phyloP scores from a whole-genome alignment of 2,113 vertebrate species.

The Hipposideros armiger region DNA sequence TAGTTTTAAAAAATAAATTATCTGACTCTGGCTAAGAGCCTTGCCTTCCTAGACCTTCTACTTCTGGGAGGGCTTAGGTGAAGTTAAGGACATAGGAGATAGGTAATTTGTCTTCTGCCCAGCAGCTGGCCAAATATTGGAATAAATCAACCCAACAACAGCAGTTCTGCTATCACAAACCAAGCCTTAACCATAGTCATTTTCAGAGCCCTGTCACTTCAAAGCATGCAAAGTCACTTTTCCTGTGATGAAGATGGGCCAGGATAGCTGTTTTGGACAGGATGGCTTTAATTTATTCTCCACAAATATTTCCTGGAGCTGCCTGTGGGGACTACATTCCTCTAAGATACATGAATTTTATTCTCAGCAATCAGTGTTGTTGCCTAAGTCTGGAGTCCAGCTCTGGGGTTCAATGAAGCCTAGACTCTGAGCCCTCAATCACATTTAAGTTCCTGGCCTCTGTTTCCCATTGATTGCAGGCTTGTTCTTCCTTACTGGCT shows the following conservation, averaged over 20 bases:
- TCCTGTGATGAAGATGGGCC: slow-evolving; percentile 45
- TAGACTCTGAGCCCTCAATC: slow-evolving; percentile 26
- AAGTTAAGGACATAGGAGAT: not conserved
- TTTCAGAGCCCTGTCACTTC: slow-evolving; percentile 46
- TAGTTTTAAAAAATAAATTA: not conserved
- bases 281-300: slow-evolving; percentile 37
- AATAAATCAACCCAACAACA: slow-evolving; percentile 51
- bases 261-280: slow-evolving; percentile 8
- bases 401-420: slow-evolving; percentile 17
- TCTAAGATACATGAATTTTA: slow-evolving; percentile 62
- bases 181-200: not conserved
- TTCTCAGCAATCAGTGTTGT: slow-evolving; percentile 57
- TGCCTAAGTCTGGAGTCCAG: slow-evolving; percentile 2
- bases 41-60: not conserved
- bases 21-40: not conserved
- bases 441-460: slow-evolving; percentile 38
- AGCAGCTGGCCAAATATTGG: not conserved
- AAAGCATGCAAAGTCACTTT: not conserved
- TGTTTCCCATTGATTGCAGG: not conserved
- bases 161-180: not conserved
- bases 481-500: not conserved
- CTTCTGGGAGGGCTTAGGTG: not conserved
- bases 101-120: slow-evolving; percentile 44
- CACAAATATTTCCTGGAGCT: slow-evolving; percentile 25
- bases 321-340: slow-evolving; percentile 26